These are phyloP conservation scores for Ecdyonurus torrentis DNA, from an alignment of 2,888 invertebrate species.

Conservation along the genomic window DNA sequence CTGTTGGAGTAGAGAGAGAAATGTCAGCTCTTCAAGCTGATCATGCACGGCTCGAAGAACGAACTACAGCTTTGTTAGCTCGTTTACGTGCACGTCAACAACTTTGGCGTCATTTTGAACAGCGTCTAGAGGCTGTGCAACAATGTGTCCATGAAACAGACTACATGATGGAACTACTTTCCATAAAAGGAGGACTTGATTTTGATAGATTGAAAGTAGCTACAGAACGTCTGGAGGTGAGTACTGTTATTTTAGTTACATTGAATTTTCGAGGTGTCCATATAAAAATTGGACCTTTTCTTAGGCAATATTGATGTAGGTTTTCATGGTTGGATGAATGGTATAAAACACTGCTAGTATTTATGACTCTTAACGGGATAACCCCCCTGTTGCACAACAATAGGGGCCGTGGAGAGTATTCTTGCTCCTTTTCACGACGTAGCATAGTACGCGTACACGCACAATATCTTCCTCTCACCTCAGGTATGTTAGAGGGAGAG, in stretches of 20 bases:
- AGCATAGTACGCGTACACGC: too few species aligned
- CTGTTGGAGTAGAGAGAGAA: conserved; percentile 55
- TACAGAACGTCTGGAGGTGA: conserved; percentile 69
- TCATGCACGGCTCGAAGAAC: conserved; percentile 52
- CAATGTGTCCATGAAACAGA: conserved; percentile 71
- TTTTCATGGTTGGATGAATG: too few species aligned
- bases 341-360: too few species aligned
- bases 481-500: too few species aligned
- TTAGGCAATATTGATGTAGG: too few species aligned
- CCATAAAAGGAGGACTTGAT: conserved; percentile 70
- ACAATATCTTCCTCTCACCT: too few species aligned
- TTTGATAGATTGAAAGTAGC: conserved; percentile 67
- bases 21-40: conserved; percentile 57
- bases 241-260: conserved; percentile 18
- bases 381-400: too few species aligned
- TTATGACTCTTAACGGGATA: too few species aligned
- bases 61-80: conserved; percentile 48
- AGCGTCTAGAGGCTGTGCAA: conserved; percentile 60
- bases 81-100: conserved; percentile 45
- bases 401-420: too few species aligned
- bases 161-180: conserved; percentile 72
- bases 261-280: conserved; percentile 11
- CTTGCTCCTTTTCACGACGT: too few species aligned
- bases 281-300: too few species aligned
- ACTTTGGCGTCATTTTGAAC: conserved; percentile 62